Evolutionary conservation across 1,140 invertebrate genomes (phyloP), one percentile per base, ranked within the genome.

Genomic region (Panagrolaimus sp.): DNA sequence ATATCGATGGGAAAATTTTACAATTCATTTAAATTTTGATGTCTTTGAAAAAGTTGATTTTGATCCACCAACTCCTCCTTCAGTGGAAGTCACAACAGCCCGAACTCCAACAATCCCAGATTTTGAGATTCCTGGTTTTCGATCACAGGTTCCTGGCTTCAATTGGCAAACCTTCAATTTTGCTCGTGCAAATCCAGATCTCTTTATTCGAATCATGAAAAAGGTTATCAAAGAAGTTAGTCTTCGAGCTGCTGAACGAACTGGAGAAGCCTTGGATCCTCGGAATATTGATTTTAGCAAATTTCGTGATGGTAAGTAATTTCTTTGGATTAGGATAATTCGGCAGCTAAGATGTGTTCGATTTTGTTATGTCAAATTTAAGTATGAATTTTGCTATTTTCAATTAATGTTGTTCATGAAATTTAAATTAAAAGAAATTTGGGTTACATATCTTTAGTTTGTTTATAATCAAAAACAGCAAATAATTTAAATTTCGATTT

Each of bases 11-110:
- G 71, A 78, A 43, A 73, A 78, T 55, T 79, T 78, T 43, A 79
- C 71, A 17, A 73, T 79, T 43, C 70, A 79, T 71, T 65, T 79
- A 14, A 78, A 74, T 9, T 63, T 68, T 74, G 76, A 77, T 65
- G 65, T 77, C 0, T 77, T 77, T 66, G 73, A 79, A 32, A 10
- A 44, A 26, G 71, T 77, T n/a, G 67, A 77, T 47, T 77, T 76
- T 44, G 67, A 73, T 70, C 73, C 73, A 14, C 72, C 63, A 17
- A 73, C 24, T n/a, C 73, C 32, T 38, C 45, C 58, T 32, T 9
- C 73, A 17, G 44, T 38, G 28, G 52, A 58, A 17, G 38, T 26
- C n/a, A 52, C 55, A 14, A 21, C 45, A 52, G 44, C 62, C 44
- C 32, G 2, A 38, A 38, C 32, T 38, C 32, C 32, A 38, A 24